Percentiles rank a stretch among this genome's conserved stretches.
Conservation (phyloP, 2,888 invertebrate species). For the Andrena haemorrhoa region DNA sequence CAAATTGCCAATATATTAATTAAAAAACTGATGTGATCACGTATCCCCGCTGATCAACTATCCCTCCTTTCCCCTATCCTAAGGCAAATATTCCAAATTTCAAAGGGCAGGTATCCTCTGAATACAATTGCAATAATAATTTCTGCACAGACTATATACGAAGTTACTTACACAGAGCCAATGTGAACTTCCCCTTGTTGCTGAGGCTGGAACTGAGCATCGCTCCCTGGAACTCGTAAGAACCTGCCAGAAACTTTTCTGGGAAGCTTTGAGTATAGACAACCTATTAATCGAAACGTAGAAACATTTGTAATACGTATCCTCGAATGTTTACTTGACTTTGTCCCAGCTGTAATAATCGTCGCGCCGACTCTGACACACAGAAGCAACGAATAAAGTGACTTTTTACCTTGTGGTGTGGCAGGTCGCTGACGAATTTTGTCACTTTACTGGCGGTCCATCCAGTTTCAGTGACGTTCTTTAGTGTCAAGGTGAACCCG, state of each 20-base stretch:
- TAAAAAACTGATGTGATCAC: too few relatives aligned
- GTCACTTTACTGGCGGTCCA: conserved; percentile 92
- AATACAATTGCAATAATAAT: too few relatives aligned
- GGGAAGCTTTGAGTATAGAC: conserved; percentile 94
- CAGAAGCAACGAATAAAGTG: neutral
- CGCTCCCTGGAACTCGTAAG: conserved; percentile 88
- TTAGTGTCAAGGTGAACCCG: conserved; percentile 90
- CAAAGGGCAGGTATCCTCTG: too few relatives aligned
- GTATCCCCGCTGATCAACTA: too few relatives aligned
- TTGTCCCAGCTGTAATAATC: neutral
- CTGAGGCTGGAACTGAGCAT: conserved; percentile 88
- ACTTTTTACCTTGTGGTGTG: conserved; percentile 78
- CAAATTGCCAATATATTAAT: too few relatives aligned
- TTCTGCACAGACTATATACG: neutral
- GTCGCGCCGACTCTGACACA: neutral
- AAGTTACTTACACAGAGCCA: conserved; percentile 88
- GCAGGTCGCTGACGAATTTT: conserved; percentile 87
- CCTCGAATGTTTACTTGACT: neutral
- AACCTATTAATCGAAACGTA: conserved; percentile 81
- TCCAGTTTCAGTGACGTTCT: conserved; percentile 91
- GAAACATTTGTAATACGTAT: neutral
- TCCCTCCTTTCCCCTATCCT: too few relatives aligned
- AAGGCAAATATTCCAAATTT: too few relatives aligned
- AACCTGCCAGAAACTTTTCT: conserved; percentile 91
- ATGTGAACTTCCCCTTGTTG: conserved; percentile 91